A percentile compares a stretch with the other conserved stretches of the same genome.
Conservation (phyloP, 2,888 invertebrate genomes). For the Campoletis raptor region DNA sequence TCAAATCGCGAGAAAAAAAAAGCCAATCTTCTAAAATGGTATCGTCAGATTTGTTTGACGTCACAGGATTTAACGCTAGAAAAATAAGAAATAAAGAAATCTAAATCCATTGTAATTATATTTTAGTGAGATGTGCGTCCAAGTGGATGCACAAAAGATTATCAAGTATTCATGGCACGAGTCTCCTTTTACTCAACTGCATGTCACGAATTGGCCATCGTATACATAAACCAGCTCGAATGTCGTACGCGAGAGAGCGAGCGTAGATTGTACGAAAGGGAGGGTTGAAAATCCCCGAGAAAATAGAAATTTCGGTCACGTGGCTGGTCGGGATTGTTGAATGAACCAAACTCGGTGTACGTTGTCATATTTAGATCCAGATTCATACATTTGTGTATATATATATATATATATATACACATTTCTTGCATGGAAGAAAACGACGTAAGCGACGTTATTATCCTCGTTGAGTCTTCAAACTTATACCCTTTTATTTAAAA, state of each 20-base stretch:
- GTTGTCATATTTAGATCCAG: constrained; percentile 71
- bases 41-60: no score
- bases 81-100: not conserved
- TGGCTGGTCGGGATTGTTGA: constrained; percentile 71
- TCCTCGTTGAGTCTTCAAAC: not conserved
- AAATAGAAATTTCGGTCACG: constrained; percentile 82
- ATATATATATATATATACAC: not conserved
- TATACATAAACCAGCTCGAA: constrained; percentile 64
- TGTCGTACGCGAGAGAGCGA: constrained; percentile 23
- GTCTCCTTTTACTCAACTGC: constrained; percentile 62
- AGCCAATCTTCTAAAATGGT: no score
- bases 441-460: constrained; percentile 15
- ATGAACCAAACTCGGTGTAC: constrained; percentile 68
- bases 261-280: not conserved
- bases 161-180: constrained; percentile 64
- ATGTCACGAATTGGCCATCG: constrained; percentile 57
- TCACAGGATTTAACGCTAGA: not conserved
- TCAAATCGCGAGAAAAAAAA: no score
- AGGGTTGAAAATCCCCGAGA: constrained; percentile 37
- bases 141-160: constrained; percentile 14
- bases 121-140: constrained; percentile 10
- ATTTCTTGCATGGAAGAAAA: not conserved
- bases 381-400: constrained; percentile 27
- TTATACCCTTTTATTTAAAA: not conserved
- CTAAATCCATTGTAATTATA: constrained; percentile 29